Conservation (phyloP, 2,113 vertebrate species). For the Pteronura brasiliensis region DNA sequence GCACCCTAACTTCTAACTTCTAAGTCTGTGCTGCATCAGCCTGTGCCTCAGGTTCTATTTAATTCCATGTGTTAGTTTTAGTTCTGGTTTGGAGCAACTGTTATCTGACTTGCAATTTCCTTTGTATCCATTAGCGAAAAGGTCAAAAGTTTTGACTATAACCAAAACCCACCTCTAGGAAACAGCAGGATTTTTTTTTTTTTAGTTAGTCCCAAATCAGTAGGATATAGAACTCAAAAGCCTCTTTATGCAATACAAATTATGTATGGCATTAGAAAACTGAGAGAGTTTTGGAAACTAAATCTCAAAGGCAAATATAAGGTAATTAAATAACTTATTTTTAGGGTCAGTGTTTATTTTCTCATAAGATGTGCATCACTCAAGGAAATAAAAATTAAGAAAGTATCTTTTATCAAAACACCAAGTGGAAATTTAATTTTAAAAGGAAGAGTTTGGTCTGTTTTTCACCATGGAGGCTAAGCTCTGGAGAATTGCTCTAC, state of each 20-base stretch:
- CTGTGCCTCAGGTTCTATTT: constrained; percentile 34
- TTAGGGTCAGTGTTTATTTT: constrained; percentile 54
- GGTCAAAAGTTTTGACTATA: constrained; percentile 76
- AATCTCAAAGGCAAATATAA: constrained; percentile 40
- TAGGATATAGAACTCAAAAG: constrained; percentile 37
- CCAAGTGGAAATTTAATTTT: constrained; percentile 46
- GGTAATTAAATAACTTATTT: constrained; percentile 53
- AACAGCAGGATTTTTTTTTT: constrained; percentile 40
- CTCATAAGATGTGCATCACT: background rate
- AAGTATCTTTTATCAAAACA: constrained; percentile 52
- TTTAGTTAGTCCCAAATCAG: background rate
- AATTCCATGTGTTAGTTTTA: constrained; percentile 55
- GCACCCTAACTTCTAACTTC: background rate
- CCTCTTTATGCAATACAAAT: background rate
- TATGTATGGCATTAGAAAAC: constrained; percentile 24
- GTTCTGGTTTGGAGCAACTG: constrained; percentile 42
- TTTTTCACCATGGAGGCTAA: background rate
- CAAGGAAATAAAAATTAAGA: constrained; percentile 53
- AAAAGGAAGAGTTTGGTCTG: background rate
- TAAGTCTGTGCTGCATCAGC: background rate
- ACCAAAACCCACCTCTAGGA: constrained; percentile 64
- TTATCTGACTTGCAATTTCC: constrained; percentile 79
- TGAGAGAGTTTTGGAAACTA: constrained; percentile 43
- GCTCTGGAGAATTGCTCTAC: background rate
- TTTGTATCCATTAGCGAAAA: constrained; percentile 75